A percentile compares a stretch with the other conserved stretches of the same genome.
Evolutionary conservation across 2,797 vertebrate species (phyloP).

Genomic region (Lycodopsis pacificus): DNA sequence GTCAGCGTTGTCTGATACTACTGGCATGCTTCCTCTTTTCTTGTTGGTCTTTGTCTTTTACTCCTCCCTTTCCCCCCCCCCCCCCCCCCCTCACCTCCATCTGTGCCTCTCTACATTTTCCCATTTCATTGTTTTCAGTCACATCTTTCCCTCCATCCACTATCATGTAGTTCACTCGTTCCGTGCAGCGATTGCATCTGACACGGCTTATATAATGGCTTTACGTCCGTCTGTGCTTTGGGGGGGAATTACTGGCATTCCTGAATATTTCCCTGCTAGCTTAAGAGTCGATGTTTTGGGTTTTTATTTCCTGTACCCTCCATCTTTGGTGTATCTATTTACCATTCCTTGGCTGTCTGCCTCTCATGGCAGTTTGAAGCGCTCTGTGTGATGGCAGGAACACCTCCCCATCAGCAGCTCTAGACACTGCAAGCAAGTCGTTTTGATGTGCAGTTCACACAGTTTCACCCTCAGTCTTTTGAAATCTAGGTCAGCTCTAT

Average conservation of each 20-base stretch:
- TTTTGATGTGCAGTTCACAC: conserved; percentile 71
- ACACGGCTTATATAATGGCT: conserved; percentile 73
- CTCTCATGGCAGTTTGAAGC: conserved; percentile 63
- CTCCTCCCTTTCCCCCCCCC: conserved; percentile 23
- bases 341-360: conserved; percentile 66
- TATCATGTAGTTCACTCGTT: conserved; percentile 49
- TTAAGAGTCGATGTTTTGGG: conserved; percentile 45
- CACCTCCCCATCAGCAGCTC: conserved; percentile 63
- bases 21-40: conserved; percentile 60
- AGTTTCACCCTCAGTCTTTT: conserved; percentile 68
- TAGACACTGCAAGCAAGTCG: conserved; percentile 47
- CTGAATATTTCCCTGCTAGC: conserved; percentile 57
- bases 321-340: conserved; percentile 71
- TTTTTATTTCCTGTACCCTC: conserved; percentile 35
- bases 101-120: conserved; percentile 41
- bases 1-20: conserved; percentile 44
- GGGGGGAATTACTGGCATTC: conserved; percentile 65
- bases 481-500: conserved; percentile 83
- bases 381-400: conserved; percentile 66
- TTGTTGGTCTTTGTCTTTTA: conserved; percentile 41
- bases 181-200: conserved; percentile 60
- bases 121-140: conserved; percentile 54
- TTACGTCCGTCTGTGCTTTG: conserved; percentile 50
- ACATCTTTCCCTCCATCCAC: conserved; percentile 30
- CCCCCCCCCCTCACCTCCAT: conserved; percentile 24